phyloP scores from a whole-genome alignment of 1,140 invertebrate species.

The Paramacrobiotus metropolitanus region DNA sequence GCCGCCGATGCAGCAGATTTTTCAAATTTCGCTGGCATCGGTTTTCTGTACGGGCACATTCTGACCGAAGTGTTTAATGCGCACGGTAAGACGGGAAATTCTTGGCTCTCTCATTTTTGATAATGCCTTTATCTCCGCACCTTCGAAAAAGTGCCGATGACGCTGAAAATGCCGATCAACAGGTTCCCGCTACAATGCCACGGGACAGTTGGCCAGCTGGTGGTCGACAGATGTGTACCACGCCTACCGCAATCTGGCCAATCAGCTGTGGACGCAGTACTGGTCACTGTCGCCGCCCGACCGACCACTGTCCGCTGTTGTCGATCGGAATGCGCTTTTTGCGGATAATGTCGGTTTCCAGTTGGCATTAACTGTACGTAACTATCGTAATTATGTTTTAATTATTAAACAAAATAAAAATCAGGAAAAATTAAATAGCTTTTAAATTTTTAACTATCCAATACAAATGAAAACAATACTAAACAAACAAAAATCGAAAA shows the following conservation, averaged over 20 bases:
- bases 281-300: neutral
- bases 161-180: no score
- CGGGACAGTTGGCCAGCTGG: neutral
- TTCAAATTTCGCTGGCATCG: neutral
- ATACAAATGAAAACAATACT: no score
- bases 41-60: neutral
- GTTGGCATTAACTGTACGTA: neutral
- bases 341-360: neutral
- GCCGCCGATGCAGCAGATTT: neutral
- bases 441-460: no score
- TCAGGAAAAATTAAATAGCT: no score
- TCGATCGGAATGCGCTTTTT: neutral
- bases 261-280: neutral
- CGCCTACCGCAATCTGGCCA: neutral
- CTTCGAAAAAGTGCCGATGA: no score
- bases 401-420: no score
- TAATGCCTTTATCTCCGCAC: no score
- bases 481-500: no score
- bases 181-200: neutral
- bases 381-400: no score
- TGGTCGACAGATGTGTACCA: neutral
- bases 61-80: neutral
- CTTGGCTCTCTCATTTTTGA: no score
- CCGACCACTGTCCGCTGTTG: neutral
- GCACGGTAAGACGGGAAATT: neutral